phyloP scores from a whole-genome alignment of 2,113 vertebrate genomes.

The Panthera uncia region DNA sequence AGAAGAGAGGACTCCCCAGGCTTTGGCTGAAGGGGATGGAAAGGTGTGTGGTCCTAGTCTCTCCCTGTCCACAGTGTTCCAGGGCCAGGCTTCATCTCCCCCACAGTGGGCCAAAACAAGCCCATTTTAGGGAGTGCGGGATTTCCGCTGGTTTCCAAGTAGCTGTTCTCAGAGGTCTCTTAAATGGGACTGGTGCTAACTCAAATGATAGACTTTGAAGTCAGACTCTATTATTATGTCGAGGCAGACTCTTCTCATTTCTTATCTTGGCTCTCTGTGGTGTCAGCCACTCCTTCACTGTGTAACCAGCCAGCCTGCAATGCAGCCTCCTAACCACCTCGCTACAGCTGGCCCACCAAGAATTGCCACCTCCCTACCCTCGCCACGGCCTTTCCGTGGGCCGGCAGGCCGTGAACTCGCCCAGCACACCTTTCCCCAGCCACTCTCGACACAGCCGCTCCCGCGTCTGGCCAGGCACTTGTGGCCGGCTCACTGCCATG shows the following conservation, averaged over 20 bases:
- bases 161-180: background rate
- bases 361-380: background rate
- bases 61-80: background rate
- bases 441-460: background rate
- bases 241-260: background rate
- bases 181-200: background rate
- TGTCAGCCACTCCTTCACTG: background rate
- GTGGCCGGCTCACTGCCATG: no score
- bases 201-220: background rate
- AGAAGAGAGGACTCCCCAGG: background rate
- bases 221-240: background rate
- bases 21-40: background rate
- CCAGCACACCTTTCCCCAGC: background rate
- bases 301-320: background rate
- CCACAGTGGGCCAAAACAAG: background rate
- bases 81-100: background rate
- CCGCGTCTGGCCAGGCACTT: background rate
- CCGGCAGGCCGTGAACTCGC: background rate
- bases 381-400: background rate
- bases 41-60: background rate
- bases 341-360: fast-evolving
- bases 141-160: background rate
- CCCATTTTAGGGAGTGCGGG: background rate
- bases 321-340: background rate
- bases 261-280: background rate